Percentiles rank a stretch among this genome's conserved stretches.
Evolutionary conservation across 2,113 vertebrate species (phyloP).

Genomic region (Castor canadensis): DNA sequence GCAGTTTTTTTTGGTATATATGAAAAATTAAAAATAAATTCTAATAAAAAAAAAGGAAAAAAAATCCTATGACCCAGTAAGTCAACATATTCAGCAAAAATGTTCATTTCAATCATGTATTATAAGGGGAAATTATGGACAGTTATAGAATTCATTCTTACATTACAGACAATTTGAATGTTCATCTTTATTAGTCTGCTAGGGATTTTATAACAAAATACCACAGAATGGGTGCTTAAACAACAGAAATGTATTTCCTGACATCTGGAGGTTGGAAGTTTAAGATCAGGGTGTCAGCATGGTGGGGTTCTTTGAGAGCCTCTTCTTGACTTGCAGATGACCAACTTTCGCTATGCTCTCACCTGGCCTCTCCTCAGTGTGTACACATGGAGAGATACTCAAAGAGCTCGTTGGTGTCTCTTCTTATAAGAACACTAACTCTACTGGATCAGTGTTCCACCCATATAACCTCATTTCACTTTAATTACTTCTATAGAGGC

Average conservation of each 20-base stretch:
- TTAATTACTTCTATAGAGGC: background rate
- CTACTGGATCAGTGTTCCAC: background rate
- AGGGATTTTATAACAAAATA: background rate
- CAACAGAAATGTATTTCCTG: background rate
- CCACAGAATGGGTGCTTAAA: background rate
- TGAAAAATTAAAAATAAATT: background rate
- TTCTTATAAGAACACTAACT: background rate
- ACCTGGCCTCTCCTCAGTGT: background rate
- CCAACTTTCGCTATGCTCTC: background rate
- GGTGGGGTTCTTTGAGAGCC: background rate
- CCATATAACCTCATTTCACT: background rate
- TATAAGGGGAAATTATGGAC: background rate
- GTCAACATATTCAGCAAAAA: background rate
- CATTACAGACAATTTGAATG: background rate
- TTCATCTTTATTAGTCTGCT: background rate
- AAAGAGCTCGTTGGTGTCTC: background rate
- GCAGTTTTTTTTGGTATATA: background rate
- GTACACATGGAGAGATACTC: rapidly evolving
- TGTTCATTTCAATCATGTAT: background rate
- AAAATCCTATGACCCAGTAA: background rate
- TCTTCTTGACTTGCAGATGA: background rate
- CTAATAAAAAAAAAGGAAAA: background rate
- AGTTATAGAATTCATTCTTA: too few relatives aligned
- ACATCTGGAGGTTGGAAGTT: background rate
- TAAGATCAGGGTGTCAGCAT: background rate